Evolutionary conservation across 1,140 invertebrate genomes (phyloP).

Genomic region (Zaprionus lachaisei): DNA sequence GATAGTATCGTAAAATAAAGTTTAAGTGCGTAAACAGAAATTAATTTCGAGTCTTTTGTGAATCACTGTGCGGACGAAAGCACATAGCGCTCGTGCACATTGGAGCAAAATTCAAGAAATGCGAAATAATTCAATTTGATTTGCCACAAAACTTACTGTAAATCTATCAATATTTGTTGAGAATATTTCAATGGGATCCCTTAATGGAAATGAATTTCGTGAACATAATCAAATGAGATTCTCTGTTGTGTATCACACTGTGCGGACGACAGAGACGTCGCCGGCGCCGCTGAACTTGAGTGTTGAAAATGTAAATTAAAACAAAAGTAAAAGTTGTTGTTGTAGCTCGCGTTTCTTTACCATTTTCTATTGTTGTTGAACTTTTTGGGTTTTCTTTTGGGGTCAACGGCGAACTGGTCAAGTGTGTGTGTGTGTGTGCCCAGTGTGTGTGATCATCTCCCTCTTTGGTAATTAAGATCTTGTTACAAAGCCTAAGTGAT

Average conservation of each 20-base stretch:
- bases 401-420: slow-evolving; percentile 47
- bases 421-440: slow-evolving; percentile 4
- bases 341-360: slow-evolving; percentile 60
- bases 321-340: slow-evolving; percentile 81
- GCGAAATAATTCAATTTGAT: no score
- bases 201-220: no score
- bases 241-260: slow-evolving; percentile 41
- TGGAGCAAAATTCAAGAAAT: no score
- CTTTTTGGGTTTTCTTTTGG: slow-evolving; percentile 50
- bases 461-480: slow-evolving; percentile 71
- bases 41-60: no score
- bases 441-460: slow-evolving; percentile 13
- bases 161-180: no score
- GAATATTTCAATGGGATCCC: no score
- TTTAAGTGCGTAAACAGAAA: not conserved
- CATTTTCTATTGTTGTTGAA: slow-evolving; percentile 66
- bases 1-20: not conserved
- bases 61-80: no score
- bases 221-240: no score
- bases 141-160: no score
- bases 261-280: slow-evolving; percentile 34
- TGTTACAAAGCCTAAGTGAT: slow-evolving; percentile 68
- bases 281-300: slow-evolving; percentile 62
- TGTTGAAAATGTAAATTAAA: slow-evolving; percentile 65
- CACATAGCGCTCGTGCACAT: no score